Base-by-base conservation (phyloP, 2,888 invertebrate genomes). In the Watsonalla cultraria region DNA sequence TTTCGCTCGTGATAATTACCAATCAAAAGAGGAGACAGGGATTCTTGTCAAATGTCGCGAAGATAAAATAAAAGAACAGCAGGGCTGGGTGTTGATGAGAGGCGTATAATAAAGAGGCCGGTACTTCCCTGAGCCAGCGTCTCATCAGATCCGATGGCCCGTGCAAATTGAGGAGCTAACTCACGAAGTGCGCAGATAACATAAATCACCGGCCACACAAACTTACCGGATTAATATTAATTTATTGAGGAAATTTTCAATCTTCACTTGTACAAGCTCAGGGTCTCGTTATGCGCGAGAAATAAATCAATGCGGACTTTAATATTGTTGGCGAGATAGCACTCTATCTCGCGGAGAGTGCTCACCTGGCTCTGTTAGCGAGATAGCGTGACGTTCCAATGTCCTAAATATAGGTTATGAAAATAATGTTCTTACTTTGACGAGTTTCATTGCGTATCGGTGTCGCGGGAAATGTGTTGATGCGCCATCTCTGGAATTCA, bases 211-310 rank as follows among this genome's bases (percentile, higher is more conserved):
- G 37, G 49, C 7, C 49, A 37, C 48, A 48, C n/a, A 48, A 54
- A 51, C 37, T 51, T 45, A 45, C 37, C 45, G 51, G 51, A 54
- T 54, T 54, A 51, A 54, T 54, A 48, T 54, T 51, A 54, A 54
- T 54, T 54, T 54, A 54, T 54, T 51, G 51, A 34, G 45, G 39
- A 54, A 54, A 51, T 54, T 54, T 48, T 45, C 51, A 48, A 54
- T 54, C 46, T 55, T 46, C 49, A 46, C 48, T 55, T 55, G 47
- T 54, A 45, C 34, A 45, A 39, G 49, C 13, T 37, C 37, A 9
- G 37, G 14, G 13, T 37, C 39, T 49, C 49, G 37, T 49, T 45
- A 46, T 51, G 45, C 46, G 35, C 14, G 35, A 13, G 46, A 8
- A 51, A 51, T 51, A 51, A 51, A 51, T 51, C 34, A 51, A 46